phyloP scores from a whole-genome alignment of 53 echinoderm and acorn worm genomes.

The Holothuria scabra region DNA sequence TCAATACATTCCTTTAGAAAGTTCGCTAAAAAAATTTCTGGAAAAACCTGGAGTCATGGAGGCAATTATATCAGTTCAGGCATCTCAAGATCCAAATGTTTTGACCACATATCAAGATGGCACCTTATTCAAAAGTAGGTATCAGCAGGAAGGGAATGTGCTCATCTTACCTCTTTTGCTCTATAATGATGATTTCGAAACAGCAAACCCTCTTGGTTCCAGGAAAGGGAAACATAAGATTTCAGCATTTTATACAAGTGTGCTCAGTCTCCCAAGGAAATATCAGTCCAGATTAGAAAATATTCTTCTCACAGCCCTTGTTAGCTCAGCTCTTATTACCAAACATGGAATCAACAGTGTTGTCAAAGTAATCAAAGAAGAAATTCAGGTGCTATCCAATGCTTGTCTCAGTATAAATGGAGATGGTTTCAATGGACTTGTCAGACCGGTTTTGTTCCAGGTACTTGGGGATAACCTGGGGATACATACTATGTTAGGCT shows the following conservation, averaged over 20 bases:
- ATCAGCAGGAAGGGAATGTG: not conserved
- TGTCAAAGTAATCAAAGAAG: constrained; percentile 14
- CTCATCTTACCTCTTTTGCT: constrained; percentile 38
- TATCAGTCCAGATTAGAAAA: constrained; percentile 44
- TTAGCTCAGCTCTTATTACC: constrained; percentile 31
- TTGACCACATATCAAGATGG: constrained; percentile 64
- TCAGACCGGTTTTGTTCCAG: constrained; percentile 48
- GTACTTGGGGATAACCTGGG: constrained; percentile 65
- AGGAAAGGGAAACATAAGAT: constrained; percentile 44
- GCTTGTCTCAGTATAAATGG: not conserved
- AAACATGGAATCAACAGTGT: constrained; percentile 35
- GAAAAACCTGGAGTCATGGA: constrained; percentile 58
- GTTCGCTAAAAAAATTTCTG: constrained; percentile 36
- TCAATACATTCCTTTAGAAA: constrained; percentile 40
- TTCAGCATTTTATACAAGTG: constrained; percentile 42
- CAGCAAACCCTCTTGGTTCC: constrained; percentile 42
- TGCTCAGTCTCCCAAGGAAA: constrained; percentile 16
- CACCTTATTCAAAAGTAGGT: constrained; percentile 25
- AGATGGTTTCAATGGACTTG: constrained; percentile 21
- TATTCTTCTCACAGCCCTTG: constrained; percentile 30
- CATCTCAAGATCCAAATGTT: constrained; percentile 47
- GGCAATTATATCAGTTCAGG: constrained; percentile 7
- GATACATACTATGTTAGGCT: constrained; percentile 57
- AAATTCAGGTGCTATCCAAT: constrained; percentile 5
- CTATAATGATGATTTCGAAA: constrained; percentile 52